These are phyloP conservation scores for Sinelater perroti DNA, from an alignment of 2,888 invertebrate genomes.

Conservation along the genomic window DNA sequence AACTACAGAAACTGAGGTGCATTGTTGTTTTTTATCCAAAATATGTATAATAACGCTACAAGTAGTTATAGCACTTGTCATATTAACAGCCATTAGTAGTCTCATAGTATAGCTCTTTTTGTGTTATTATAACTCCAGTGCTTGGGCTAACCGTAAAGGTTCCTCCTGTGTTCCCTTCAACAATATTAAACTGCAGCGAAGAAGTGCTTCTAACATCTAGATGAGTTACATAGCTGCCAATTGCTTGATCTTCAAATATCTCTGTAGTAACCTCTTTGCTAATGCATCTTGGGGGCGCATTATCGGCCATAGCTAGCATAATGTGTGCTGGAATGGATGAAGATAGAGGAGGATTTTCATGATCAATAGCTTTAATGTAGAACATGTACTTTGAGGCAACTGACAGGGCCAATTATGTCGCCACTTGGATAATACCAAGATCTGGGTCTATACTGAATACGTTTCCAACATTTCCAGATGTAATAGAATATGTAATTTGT, in stretches of 20 bases:
- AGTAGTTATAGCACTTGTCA: conserved; percentile 76
- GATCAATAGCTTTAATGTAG: conserved; percentile 82
- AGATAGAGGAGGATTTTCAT: conserved; percentile 77
- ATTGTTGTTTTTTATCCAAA: conserved; percentile 87
- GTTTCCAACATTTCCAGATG: conserved; percentile 87
- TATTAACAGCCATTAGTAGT: conserved; percentile 80
- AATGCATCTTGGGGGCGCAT: conserved; percentile 78
- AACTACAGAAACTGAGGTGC: conserved; percentile 75
- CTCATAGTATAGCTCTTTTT: conserved; percentile 85
- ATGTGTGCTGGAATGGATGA: conserved; percentile 87
- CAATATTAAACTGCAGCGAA: conserved; percentile 81
- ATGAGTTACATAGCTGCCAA: conserved; percentile 81
- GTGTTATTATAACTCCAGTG: conserved; percentile 82
- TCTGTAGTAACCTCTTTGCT: conserved; percentile 63
- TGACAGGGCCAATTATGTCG: conserved; percentile 74
- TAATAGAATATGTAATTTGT: conserved; percentile 81
- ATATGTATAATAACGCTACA: conserved; percentile 84
- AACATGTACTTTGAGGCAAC: conserved; percentile 85
- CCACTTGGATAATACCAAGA: conserved; percentile 76
- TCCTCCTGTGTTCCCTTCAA: conserved; percentile 75
- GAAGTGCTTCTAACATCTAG: conserved; percentile 83
- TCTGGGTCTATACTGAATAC: conserved; percentile 83
- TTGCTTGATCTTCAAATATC: conserved; percentile 84
- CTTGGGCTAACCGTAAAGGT: conserved; percentile 86
- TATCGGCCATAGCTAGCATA: conserved; percentile 86